phyloP scores from a whole-genome alignment of 2,888 invertebrate genomes.

The Tillus elongatus region DNA sequence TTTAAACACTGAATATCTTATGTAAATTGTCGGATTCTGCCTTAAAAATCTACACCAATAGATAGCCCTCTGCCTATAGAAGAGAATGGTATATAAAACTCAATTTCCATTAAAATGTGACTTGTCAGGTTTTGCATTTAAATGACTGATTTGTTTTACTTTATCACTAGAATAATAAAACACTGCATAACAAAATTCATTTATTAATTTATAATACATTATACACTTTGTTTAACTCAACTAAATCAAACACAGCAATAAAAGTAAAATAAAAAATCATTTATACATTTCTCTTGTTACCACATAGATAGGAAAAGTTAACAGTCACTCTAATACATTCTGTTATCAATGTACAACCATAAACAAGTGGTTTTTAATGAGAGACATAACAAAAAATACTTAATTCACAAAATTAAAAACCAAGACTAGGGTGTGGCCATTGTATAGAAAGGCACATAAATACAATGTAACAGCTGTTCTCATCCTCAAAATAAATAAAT shows the following conservation, averaged over 20 bases:
- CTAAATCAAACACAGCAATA: too few species aligned
- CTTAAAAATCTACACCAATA: not conserved
- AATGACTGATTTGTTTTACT: too few species aligned
- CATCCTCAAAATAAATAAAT: not conserved
- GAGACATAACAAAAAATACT: not conserved
- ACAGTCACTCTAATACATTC: not conserved
- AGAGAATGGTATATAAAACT: not conserved
- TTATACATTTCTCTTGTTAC: too few species aligned
- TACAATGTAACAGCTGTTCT: not conserved
- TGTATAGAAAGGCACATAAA: not conserved
- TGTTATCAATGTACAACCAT: not conserved
- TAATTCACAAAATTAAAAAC: not conserved
- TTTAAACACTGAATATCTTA: not conserved
- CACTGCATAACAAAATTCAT: too few species aligned
- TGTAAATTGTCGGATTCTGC: conserved; percentile 2
- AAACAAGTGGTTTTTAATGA: not conserved
- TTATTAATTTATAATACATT: too few species aligned
- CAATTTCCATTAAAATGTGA: not conserved
- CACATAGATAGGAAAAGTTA: not conserved
- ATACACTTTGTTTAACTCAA: too few species aligned
- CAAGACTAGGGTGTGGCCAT: conserved; percentile 1
- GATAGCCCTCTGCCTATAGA: not conserved
- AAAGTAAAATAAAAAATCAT: too few species aligned
- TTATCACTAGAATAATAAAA: too few species aligned
- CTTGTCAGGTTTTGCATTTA: conserved; percentile 3